phyloP scores from a whole-genome alignment of 2,888 invertebrate genomes.

The Nemurella pictetii region DNA sequence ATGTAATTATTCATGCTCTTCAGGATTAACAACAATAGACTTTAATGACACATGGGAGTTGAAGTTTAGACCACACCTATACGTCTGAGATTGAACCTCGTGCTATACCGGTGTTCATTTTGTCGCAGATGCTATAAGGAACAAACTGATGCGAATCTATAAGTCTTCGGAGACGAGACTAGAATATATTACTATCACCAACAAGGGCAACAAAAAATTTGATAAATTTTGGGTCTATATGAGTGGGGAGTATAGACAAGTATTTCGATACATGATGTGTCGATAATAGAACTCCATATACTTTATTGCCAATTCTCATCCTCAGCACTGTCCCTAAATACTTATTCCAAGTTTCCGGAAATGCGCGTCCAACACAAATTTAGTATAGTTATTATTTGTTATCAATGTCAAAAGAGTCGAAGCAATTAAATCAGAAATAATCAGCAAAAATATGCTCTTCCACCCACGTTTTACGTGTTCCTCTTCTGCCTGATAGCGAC shows the following conservation, averaged over 20 bases:
- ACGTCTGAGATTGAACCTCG: background rate
- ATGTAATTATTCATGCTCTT: background rate
- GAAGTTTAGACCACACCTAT: constrained; percentile 1
- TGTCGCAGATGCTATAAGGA: background rate
- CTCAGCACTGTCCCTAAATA: too few species aligned
- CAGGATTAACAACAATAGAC: constrained; percentile 1
- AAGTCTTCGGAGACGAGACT: background rate
- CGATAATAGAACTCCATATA: too few species aligned
- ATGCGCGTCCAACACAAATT: too few species aligned
- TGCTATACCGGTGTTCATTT: background rate
- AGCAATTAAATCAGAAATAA: background rate
- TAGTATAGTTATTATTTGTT: too few species aligned
- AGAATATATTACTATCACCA: background rate
- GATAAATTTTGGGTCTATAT: too few species aligned
- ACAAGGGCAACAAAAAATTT: too few species aligned
- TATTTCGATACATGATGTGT: too few species aligned
- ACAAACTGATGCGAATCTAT: background rate
- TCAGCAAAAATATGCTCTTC: background rate
- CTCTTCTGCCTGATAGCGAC: background rate
- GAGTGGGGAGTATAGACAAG: too few species aligned
- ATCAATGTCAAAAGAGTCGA: too few species aligned
- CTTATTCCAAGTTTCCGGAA: too few species aligned
- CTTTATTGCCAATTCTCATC: too few species aligned
- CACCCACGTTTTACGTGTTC: background rate
- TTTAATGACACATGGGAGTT: background rate